Percentiles rank a stretch among this genome's conserved stretches.
These are phyloP conservation scores for Parauchenoglanis ngamensis DNA, from an alignment of 2,797 vertebrate species.

Conservation along the genomic window DNA sequence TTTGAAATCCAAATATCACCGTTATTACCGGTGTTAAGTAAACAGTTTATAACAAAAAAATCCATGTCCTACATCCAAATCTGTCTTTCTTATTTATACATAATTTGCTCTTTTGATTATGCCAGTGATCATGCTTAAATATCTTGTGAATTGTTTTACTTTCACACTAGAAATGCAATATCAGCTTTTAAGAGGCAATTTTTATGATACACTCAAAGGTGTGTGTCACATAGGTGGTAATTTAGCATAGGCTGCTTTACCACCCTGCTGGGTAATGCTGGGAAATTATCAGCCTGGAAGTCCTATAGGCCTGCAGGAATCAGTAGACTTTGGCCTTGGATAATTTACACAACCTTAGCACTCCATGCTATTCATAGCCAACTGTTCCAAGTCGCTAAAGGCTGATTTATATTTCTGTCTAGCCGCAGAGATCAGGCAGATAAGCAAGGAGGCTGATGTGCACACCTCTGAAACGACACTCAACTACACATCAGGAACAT, in stretches of 20 bases:
- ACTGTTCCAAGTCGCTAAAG: conserved; percentile 41
- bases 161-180: no score
- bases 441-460: not conserved
- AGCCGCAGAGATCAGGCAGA: not conserved
- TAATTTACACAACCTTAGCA: conserved; percentile 44
- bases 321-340: conserved; percentile 42
- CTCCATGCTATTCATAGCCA: conserved; percentile 19
- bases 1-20: no score
- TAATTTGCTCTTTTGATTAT: no score
- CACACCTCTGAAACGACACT: not conserved
- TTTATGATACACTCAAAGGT: not conserved
- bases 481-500: not conserved
- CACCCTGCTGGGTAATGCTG: not conserved
- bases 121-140: no score
- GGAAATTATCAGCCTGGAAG: not conserved
- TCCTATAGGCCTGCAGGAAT: not conserved
- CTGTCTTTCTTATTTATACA: no score
- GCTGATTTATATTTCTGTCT: conserved; percentile 19
- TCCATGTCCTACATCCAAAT: no score
- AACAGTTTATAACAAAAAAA: no score
- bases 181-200: no score
- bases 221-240: not conserved
- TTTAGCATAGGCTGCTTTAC: conserved; percentile 11
- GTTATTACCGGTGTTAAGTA: no score
- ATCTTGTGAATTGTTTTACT: no score